Base-by-base conservation (phyloP, 2,797 vertebrate genomes). In the Coracias cyanogaster region DNA sequence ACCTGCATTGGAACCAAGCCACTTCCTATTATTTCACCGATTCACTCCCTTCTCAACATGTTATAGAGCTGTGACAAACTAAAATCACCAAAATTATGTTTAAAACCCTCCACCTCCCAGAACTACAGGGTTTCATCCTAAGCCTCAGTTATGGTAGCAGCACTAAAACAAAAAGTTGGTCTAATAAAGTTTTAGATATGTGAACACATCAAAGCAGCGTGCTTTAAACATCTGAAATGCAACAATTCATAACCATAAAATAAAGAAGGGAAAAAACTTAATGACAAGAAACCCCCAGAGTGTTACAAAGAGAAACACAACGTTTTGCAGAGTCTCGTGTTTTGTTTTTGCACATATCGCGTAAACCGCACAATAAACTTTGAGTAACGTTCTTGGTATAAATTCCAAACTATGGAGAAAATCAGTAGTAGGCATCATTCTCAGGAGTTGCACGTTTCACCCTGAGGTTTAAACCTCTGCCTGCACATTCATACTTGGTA, bases 391-490 rank as follows among this genome's bases (percentile, higher is more conserved):
- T 49, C 60, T 43, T 69, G 37, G 46, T 25, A 76, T 5, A 52
- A 29, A 66, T 70, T 62, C 70, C 9, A 41, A 64, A 70, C 43
- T 10, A 45, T 0, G 3, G 11, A 58, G 28, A 54, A 72, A 87
- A 24, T 16, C 29, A n/a, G 25, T 13, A 62, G 46, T 54, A 58
- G 52, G 5, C 2, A 0, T 8, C 4, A 35, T 7, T 20, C 37
- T 15, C 39, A 29, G 16, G 21, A 46, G 18, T 20, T 71, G 41
- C 37, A 33, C 0, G 0, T 60, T 73, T 65, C 48, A 64, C 17
- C 29, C 13, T 22, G 15, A 77, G 18, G 22, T 45, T 80, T 15
- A 46, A 81, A 58, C 25, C 17, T 57, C 78, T 39, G 49, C 6
- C 12, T 55, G 22, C 81, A 61, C 18, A 11, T 26, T 64, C 37